Base-by-base conservation (phyloP, 2,888 invertebrate genomes). In the Plagodis pulveraria region DNA sequence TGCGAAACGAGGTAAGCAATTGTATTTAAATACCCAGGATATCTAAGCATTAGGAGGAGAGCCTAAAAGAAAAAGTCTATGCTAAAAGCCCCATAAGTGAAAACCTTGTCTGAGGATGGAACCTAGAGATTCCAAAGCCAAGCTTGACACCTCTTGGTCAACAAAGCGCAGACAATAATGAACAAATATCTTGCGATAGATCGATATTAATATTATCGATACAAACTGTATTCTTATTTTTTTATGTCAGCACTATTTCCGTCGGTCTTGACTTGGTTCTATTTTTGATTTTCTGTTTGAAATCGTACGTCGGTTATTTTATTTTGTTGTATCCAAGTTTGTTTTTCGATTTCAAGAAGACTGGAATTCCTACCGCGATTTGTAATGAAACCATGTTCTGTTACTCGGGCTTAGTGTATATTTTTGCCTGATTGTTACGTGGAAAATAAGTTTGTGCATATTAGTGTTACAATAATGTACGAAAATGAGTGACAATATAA, bases 401-500 rank as follows among this genome's bases (percentile, higher is more conserved):
- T 12, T 6, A 12, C 7, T 35, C 11, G 5, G 33, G 22, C 43
- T 38, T 40, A 43, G 42, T 33, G 33, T 56, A 50, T 57, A 36
- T 53, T 11, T 36, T 9, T 35, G 12, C 35, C 22, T 59, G 42
- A 47, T 51, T 50, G 12, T 50, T 33, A 35, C 40, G 40, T 40
- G 22, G 9, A 34, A 12, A 22, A 8, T 40, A 22, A 63, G 48
- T 52, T 58, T 62, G 46, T 59, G 22, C 22, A 1, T 22, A 42
- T 35, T 54, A 42, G n/a, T 40, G 9, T 6, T 41, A 11, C 0
- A 63, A 62, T 68, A 71, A 73, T 73, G 73, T 64, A 67, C 54
- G 51, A 85, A 86, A 75, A 94, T 94, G 94, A 93, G 94, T 76
- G 93, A 94, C 77, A 95, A 94, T 77, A 95, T 96, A 51, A 95